Percentiles rank a stretch among this genome's conserved stretches.
These are phyloP conservation scores for Eptatretus burgeri DNA, from an alignment of 2,113 vertebrate genomes.

Conservation along the genomic window DNA sequence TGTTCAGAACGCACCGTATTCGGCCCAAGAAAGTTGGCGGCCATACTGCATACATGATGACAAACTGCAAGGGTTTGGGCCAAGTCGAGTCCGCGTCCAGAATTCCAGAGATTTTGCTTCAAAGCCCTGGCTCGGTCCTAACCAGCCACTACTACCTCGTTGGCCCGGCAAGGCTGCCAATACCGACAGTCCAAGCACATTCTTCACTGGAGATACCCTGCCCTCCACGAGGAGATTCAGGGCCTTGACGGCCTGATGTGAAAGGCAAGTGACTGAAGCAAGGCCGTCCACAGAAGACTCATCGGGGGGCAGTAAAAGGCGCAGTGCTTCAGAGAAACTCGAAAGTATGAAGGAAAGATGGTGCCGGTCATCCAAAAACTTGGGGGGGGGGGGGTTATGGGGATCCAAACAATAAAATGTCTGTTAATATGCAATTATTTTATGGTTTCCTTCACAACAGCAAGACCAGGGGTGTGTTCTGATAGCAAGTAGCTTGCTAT, in stretches of 20 bases:
- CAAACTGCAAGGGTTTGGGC: slow-evolving; percentile 42
- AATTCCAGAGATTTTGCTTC: slow-evolving; percentile 30
- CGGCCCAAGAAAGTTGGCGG: slow-evolving; percentile 59
- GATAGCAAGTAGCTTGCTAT: no score
- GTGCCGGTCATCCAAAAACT: slow-evolving; percentile 34
- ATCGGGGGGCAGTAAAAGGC: slow-evolving; percentile 44
- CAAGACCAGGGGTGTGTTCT: no score
- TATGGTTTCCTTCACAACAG: no score
- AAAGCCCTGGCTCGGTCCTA: slow-evolving; percentile 25
- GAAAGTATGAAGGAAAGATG: slow-evolving; percentile 42
- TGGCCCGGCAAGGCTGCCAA: slow-evolving; percentile 24
- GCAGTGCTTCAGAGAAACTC: slow-evolving; percentile 40
- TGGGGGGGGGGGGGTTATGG: slow-evolving; percentile 16
- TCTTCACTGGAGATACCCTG: slow-evolving; percentile 14
- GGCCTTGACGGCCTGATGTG: slow-evolving; percentile 28
- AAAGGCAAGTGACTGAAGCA: slow-evolving; percentile 23
- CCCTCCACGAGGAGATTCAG: slow-evolving; percentile 61
- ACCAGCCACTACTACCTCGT: slow-evolving; percentile 23
- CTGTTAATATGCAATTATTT: slow-evolving; percentile 1
- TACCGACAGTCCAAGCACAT: slow-evolving; percentile 10
- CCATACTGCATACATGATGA: slow-evolving; percentile 41
- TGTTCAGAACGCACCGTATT: slow-evolving; percentile 30
- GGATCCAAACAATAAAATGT: slow-evolving; percentile 10
- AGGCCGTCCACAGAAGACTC: slow-evolving; percentile 20
- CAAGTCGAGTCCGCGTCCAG: slow-evolving; percentile 32